Base-by-base conservation (phyloP, 2,888 invertebrate genomes). In the Sisyra terminalis region DNA sequence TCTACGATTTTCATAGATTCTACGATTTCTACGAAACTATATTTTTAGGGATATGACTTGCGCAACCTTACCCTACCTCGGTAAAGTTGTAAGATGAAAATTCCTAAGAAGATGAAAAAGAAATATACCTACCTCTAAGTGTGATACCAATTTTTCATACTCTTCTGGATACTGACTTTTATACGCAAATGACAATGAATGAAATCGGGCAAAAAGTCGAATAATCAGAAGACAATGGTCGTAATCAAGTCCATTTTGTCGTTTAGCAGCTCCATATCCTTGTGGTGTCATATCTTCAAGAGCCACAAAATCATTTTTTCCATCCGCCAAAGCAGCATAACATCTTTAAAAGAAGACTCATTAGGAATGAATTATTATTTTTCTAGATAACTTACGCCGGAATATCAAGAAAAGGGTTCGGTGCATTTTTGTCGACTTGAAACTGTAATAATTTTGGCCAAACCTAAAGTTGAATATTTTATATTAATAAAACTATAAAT, bases 381-480 rank as follows among this genome's bases (percentile, higher is more conserved):
- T 7, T 10, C 2, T 39, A 39, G 13, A 2, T 14, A 35, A 49
- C 51, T 51, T 52, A 57, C 56, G 49, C 29, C 31, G 56, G 56
- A 43, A 57, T 50, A 15, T 50, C 50, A 11, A 45, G 39, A 46
- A 55, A 55, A 30, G 47, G 41, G n/a, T 51, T 46, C 24, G 46
- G 35, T 4, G 52, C 16, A 34, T 52, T 51, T 48, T 56, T 57
- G 1, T 53, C 50, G 17, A 49, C 48, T 46, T 55, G 56, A 44
- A 57, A 71, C 31, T 64, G 53, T 1, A 69, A 50, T 45, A 73
- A 49, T 1, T 50, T 59, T 7, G 69, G 67, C 47, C 72, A 58
- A 2, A 69, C 53, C 57, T 57, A 44, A 13, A 13, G 9, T 43
- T 34, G 35, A 39, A 40, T 31, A 29, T 18, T 10, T 7, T 40